A percentile compares a stretch with the other conserved stretches of the same genome.
Evolutionary conservation across 2,888 invertebrate species (phyloP).

Genomic region (Drymonia ruficornis): DNA sequence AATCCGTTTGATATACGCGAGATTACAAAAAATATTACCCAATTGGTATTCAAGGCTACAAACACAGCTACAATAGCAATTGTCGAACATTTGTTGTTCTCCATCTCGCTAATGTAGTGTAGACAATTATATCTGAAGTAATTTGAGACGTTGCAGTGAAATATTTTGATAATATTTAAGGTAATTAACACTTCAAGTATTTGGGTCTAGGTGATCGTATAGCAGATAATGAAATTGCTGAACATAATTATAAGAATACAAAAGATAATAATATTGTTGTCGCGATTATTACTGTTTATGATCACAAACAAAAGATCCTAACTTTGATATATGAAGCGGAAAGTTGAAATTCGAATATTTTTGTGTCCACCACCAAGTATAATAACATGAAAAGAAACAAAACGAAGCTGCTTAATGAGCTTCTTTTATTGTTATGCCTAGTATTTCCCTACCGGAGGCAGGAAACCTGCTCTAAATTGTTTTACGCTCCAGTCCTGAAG

Average conservation of each 20-base stretch:
- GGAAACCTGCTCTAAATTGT: conserved; percentile 7
- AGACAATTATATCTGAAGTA: conserved; percentile 38
- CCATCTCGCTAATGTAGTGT: conserved; percentile 37
- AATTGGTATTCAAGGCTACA: conserved; percentile 59
- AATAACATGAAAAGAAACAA: conserved; percentile 12
- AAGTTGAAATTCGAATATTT: conserved; percentile 5
- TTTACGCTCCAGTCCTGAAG: conserved; percentile 7
- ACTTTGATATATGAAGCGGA: not conserved
- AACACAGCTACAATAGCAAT: conserved; percentile 32
- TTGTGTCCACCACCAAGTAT: not conserved
- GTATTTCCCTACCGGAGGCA: conserved; percentile 13
- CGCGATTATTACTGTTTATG: conserved; percentile 7
- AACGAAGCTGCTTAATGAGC: conserved; percentile 16
- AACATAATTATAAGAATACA: conserved; percentile 16
- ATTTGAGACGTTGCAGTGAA: conserved; percentile 27
- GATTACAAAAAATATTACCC: conserved; percentile 41
- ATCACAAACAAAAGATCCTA: conserved; percentile 7
- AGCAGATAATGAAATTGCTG: conserved; percentile 23
- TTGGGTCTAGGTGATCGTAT: conserved; percentile 40
- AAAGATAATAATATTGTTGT: conserved; percentile 12
- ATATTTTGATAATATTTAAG: conserved; percentile 32
- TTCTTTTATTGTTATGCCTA: conserved; percentile 13
- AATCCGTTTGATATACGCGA: conserved; percentile 26
- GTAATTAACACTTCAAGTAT: conserved; percentile 35
- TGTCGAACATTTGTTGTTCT: conserved; percentile 32